Base-by-base conservation (phyloP, 2,113 vertebrate species). In the Saccopteryx bilineata region DNA sequence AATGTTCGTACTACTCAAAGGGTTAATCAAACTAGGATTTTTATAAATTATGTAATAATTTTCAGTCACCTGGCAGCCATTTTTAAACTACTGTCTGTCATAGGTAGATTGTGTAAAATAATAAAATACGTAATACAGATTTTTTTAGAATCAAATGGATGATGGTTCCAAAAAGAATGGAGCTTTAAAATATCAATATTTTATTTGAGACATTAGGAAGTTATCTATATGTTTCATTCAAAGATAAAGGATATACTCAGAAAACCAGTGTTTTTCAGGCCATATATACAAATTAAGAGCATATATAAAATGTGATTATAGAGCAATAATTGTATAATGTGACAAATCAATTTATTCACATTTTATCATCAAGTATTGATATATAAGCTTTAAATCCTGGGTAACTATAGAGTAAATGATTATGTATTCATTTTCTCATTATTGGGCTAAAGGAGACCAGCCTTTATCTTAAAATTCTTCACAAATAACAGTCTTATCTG, bases 81-180 rank as follows among this genome's bases (percentile, higher is more conserved):
- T 92, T 74, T 52, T 71, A 58, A 95, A 74, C 39, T 76, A 39
- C 1, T 93, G 8, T 63, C 54, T 81, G 6, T 92, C 58, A 60
- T 54, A 65, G 52, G 24, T 46, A 28, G 5, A 50, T 58, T 91
- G 54, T 31, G 66, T 12, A 63, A 95, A 85, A 52, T 4, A 46
- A 4, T 63, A 33, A 61, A 63, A 9, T n/a, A n/a, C 52, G 5
- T 24, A 48, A 93, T 50, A 58, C 24, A 48, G 23, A 52, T 9
- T 52, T 87, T 87, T 80, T 84, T 24, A 65, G 65, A 88, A 54
- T 94, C 52, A 79, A 89, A 89, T 31, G 58, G 2, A 52, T n/a
- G 0, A 26, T 66, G 15, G 12, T 65, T 94, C 78, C 78, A 18
- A 52, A 81, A 92, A 39, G 7, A n/a, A 50, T 65, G 12, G 9